Conservation (phyloP, 2,888 invertebrate species). For the Stramonita haemastoma region DNA sequence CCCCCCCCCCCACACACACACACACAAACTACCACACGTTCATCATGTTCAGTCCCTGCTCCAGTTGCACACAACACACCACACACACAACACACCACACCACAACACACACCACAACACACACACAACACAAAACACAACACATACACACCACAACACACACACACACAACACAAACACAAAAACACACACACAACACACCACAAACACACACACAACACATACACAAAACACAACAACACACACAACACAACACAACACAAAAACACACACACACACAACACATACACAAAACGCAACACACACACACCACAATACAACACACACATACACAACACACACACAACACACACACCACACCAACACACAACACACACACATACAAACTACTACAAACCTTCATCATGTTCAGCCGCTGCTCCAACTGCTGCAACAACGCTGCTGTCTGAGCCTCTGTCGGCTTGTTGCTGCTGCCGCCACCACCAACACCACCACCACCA, state of each 20-base stretch:
- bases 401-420: conserved; percentile 23
- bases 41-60: no score
- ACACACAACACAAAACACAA: background rate
- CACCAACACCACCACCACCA: background rate
- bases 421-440: conserved; percentile 14
- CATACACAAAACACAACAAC: no score
- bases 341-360: background rate
- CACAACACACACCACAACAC: background rate
- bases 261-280: no score
- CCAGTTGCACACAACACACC: no score
- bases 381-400: conserved; percentile 20
- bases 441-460: conserved; percentile 16
- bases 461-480: background rate
- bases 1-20: no score
- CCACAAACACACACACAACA: background rate
- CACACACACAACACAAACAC: background rate
- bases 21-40: no score
- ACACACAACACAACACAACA: background rate
- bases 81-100: no score
- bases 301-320: no score
- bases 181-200: background rate
- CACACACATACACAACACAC: background rate
- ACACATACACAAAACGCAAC: no score
- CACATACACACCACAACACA: background rate
- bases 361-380: background rate